These are phyloP conservation scores for Agrotis puta DNA, from an alignment of 2,888 invertebrate species.

Conservation along the genomic window DNA sequence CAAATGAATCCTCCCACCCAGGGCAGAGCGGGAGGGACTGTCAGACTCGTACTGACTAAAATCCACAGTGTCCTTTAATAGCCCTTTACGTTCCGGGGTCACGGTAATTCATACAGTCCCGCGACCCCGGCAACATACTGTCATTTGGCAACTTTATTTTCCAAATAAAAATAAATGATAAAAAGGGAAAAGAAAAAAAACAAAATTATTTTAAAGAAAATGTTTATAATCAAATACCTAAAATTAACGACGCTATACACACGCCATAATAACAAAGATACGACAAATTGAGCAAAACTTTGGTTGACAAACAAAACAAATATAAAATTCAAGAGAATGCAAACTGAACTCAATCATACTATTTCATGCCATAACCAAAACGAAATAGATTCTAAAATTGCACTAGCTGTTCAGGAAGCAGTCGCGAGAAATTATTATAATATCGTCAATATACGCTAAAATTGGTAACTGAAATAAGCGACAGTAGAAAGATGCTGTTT, in stretches of 20 bases:
- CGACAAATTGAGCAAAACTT: slow-evolving; percentile 81
- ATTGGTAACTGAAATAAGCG: slow-evolving; percentile 80
- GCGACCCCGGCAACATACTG: too few relatives aligned
- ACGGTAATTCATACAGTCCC: too few relatives aligned
- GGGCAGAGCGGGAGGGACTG: too few relatives aligned
- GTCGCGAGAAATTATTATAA: slow-evolving; percentile 47
- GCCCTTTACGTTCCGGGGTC: too few relatives aligned
- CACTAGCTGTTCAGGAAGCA: slow-evolving; percentile 39
- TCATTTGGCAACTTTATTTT: not conserved
- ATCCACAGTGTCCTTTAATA: too few relatives aligned
- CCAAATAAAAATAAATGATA: not conserved
- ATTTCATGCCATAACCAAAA: slow-evolving; percentile 39
- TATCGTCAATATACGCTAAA: slow-evolving; percentile 62
- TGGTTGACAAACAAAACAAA: slow-evolving; percentile 78
- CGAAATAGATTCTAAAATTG: slow-evolving; percentile 23
- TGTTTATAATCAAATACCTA: slow-evolving; percentile 77
- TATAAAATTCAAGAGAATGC: slow-evolving; percentile 47
- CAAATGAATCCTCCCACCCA: too few relatives aligned
- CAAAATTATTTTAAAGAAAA: slow-evolving; percentile 47
- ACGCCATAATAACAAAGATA: slow-evolving; percentile 71
- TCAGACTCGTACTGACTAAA: too few relatives aligned
- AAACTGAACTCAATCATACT: slow-evolving; percentile 54
- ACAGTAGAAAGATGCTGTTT: slow-evolving; percentile 71
- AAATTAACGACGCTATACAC: slow-evolving; percentile 71
- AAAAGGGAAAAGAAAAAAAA: slow-evolving; percentile 15